Conservation (phyloP, 2,888 invertebrate genomes). For the Ormyrus nitidulus region DNA sequence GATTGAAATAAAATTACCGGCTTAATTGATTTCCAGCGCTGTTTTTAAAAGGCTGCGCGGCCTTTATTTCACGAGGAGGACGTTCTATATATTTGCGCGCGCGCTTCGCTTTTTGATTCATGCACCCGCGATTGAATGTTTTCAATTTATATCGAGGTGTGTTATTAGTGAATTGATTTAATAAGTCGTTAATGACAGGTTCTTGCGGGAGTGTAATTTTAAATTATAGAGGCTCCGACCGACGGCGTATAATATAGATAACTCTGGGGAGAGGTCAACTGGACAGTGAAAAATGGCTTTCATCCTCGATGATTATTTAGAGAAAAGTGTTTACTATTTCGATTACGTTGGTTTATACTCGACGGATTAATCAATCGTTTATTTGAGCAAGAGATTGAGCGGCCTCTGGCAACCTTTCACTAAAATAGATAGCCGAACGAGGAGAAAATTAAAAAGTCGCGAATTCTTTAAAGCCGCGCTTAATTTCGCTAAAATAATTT, state of each 20-base stretch:
- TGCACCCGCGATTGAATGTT: conserved; percentile 33
- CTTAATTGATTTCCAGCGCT: conserved; percentile 45
- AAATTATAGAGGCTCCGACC: conserved; percentile 23
- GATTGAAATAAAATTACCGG: conserved; percentile 51
- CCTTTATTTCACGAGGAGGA: conserved; percentile 21
- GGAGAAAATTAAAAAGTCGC: no score
- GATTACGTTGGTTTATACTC: background rate
- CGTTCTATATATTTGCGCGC: background rate
- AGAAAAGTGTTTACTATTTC: conserved; percentile 11
- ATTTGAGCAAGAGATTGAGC: no score
- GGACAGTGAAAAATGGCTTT: conserved; percentile 35
- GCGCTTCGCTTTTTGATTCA: conserved; percentile 37
- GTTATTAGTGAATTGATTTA: conserved; percentile 53
- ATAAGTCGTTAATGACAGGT: conserved; percentile 47
- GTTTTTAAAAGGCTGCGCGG: conserved; percentile 14
- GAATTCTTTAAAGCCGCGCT: no score
- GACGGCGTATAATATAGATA: background rate
- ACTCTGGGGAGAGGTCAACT: conserved; percentile 20
- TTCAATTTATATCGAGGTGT: conserved; percentile 35
- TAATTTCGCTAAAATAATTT: background rate
- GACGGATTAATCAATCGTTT: conserved; percentile 18
- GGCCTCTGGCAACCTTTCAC: no score
- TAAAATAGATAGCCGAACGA: no score
- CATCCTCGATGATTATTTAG: background rate
- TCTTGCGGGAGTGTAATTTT: conserved; percentile 33